Conservation (phyloP, 2,797 vertebrate genomes). For the Phylloscopus collybita region DNA sequence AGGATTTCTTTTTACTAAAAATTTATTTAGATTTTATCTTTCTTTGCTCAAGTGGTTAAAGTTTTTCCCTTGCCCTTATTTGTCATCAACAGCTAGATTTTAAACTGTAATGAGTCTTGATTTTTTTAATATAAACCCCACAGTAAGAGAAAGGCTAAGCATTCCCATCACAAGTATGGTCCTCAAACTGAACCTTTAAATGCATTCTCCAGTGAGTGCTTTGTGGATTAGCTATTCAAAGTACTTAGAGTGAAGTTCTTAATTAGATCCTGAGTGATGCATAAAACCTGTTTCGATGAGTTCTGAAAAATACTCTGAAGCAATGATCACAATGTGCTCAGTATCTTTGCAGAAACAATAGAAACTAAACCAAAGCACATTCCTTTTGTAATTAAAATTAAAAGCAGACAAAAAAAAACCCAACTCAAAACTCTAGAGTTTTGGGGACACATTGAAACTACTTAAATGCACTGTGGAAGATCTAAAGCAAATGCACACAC, state of each 20-base stretch:
- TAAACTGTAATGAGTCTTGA: neutral
- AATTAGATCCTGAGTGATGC: neutral
- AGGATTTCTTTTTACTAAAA: neutral
- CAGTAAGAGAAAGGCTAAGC: neutral
- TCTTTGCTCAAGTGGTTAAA: neutral
- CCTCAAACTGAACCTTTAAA: neutral
- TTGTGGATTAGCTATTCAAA: neutral
- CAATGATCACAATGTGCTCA: neutral
- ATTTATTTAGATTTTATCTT: neutral
- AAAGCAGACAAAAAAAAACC: neutral
- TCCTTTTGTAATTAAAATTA: neutral
- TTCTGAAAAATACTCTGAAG: neutral
- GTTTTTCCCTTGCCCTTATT: neutral
- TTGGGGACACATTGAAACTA: neutral
- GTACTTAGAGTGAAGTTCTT: neutral
- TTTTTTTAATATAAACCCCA: neutral
- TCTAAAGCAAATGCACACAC: neutral
- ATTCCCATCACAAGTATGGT: neutral
- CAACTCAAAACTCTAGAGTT: neutral
- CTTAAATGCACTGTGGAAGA: neutral
- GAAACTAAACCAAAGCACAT: neutral
- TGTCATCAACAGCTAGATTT: neutral
- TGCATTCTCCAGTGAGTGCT: neutral
- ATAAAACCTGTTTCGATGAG: neutral
- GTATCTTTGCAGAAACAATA: neutral